Base-by-base conservation (phyloP, 2,113 vertebrate genomes). In the Trachemys scripta region DNA sequence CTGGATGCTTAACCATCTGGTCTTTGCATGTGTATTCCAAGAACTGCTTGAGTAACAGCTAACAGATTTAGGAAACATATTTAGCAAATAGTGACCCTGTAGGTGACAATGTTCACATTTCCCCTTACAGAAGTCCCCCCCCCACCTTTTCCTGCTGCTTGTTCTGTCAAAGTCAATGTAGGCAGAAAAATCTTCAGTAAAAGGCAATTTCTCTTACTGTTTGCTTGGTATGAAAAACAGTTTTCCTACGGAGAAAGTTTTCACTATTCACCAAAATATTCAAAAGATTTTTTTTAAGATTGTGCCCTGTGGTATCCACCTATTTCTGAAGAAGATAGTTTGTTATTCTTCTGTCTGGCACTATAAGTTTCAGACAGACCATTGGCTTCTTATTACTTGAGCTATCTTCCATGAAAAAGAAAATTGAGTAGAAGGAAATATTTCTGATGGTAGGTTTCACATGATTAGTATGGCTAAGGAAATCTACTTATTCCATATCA, bases 21-120 rank as follows among this genome's bases (percentile, higher is more conserved):
- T 96, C 2, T 96, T 90, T 81, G 6, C 10, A 38, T 90, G 80
- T 45, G 3, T 89, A 81, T 89, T 96, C 80, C 79, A 92, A 89
- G 80, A 94, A 54, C 50, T 87, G 19, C 81, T 95, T 29, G n/a
- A 83, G 90, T 86, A 10, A 19, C 93, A 88, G 47, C 3, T 94
- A 79, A 78, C 27, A 89, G 49, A 93, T 97, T 95, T 94, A 92
- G 93, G 93, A 93, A 93, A 93, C 95, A 83, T 38, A 88, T 93
- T 97, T 82, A 88, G 83, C 82, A 85, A 85, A 9, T 10, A 81
- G 17, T 50, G 14, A 49, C 4, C 19, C 54, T 85, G 8, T 79
- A 51, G 24, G 10, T 87, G 75, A 93, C 25, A 82, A 4, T 29
- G 13, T 93, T 97, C 69, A 69, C 51, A 80, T 80, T 2, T 3